Base-by-base conservation (phyloP, 2,113 vertebrate genomes). In the Megaceryle maxima region DNA sequence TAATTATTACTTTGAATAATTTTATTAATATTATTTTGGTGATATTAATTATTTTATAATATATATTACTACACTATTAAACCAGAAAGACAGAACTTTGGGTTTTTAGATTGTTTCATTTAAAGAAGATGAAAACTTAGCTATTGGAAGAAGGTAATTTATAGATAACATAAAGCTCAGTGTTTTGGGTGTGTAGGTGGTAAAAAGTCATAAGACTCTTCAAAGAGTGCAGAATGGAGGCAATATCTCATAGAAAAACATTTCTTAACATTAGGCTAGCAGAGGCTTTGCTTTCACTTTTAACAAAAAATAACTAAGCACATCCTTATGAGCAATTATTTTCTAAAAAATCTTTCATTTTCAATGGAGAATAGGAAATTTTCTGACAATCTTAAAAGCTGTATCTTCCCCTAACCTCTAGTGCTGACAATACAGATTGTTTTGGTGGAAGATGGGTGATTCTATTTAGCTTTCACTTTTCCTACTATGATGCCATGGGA, bases 321-420 rank as follows among this genome's bases (percentile, higher is more conserved):
- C 19, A 50, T 16, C 15, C 6, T 33, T 43, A 28, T 1, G 1
- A 69, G 48, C 41, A 94, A 92, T 21, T 44, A 76, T 37, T 80
- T 75, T 67, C 75, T 96, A 68, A 90, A 92, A 91, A 83, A 46
- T 70, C 72, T 89, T 43, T 62, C 88, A 76, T 88, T 89, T 94
- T 72, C 94, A 64, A 64, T 74, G 16, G 25, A 78, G 9, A 63
- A 44, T 10, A 3, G 10, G 31, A 95, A 91, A 88, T 35, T 70
- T 76, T 83, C n/a, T 84, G 64, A 59, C 22, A 39, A 81, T 90
- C 81, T 88, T 82, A 92, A 4, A 26, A 66, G 55, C 20, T 41
- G 0, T 31, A 35, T 72, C 44, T 77, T n/a, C 3, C 37, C 10
- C 16, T 57, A 5, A 28, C 11, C 18, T 13, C 5, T 31, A 37